Evolutionary conservation across 2,113 vertebrate species (phyloP), one percentile per base, ranked within the genome.

Genomic region (Podiceps cristatus): DNA sequence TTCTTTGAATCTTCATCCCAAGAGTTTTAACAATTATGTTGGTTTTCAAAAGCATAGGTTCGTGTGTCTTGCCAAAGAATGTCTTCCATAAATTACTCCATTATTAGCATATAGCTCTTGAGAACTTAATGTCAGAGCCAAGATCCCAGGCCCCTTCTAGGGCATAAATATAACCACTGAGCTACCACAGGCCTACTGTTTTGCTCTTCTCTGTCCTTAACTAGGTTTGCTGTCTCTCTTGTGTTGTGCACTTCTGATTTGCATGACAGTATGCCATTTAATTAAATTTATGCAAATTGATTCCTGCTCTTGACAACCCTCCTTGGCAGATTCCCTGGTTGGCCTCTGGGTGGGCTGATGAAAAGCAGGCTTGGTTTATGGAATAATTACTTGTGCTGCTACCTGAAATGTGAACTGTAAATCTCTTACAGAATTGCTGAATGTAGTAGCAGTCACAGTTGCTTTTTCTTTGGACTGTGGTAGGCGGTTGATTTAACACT

Each of bases 251-350:
- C 18, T 59, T 90, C 50, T 94, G 59, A 85, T 87, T 73, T 85
- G 69, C n/a, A n/a, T 94, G 73, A 24, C 52, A 85, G 44, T 59
- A 67, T 72, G 44, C 52, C 19, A 24, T 95, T 95, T 96, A 81
- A 82, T 92, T 93, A 53, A 72, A 87, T 82, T 56, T 52, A 85
- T 78, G 91, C 29, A 83, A 76, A 95, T 86, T 8, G 5, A 53
- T 85, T 85, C 58, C 55, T 84, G 55, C 62, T 86, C 83, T 94
- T 82, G 56, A 71, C 72, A 88, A 63, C 24, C 44, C 44, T 68
- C 59, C 66, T 80, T 95, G 73, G 76, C 92, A 96, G 84, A 60
- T 90, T 95, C 63, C 22, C 55, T 82, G 59, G 23, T 90, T 16
- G 3, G 45, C 69, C 60, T 89, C 62, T 79, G 88, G 79, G 94